A percentile compares a stretch with the other conserved stretches of the same genome.
phyloP scores from a whole-genome alignment of 1,140 invertebrate species.

The Philotrypesis tridentata region DNA sequence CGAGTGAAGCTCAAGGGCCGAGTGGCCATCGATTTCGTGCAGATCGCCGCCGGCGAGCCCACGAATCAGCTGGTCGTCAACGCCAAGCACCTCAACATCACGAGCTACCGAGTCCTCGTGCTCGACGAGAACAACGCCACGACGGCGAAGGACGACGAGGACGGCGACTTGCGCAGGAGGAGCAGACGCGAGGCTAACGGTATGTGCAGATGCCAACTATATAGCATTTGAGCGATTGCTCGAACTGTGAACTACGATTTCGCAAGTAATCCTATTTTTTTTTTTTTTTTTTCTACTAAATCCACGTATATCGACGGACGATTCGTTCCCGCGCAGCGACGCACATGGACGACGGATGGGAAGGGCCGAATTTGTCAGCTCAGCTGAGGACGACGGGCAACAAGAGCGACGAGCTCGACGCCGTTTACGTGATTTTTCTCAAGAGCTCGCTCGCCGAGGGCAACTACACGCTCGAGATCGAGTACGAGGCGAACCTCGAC shows the following conservation, averaged over 20 bases:
- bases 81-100: constrained; percentile 12
- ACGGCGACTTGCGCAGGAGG: neutral
- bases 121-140: neutral
- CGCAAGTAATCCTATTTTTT: too few relatives aligned
- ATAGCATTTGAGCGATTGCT: neutral
- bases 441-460: constrained; percentile 51
- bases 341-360: too few relatives aligned
- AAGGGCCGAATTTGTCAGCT: neutral
- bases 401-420: constrained; percentile 53
- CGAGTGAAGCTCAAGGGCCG: constrained; percentile 9
- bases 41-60: neutral
- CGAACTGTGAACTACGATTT: too few relatives aligned
- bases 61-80: constrained; percentile 30
- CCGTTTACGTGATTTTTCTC: constrained; percentile 55
- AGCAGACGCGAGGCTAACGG: neutral
- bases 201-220: too few relatives aligned
- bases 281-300: too few relatives aligned
- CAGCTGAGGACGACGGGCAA: constrained; percentile 55
- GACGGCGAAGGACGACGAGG: neutral
- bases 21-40: neutral
- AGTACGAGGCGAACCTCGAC: constrained; percentile 57
- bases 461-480: constrained; percentile 59
- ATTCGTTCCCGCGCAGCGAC: too few relatives aligned
- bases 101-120: neutral
- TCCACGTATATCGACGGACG: too few relatives aligned